Conservation (phyloP, 2,797 vertebrate genomes). For the Sus cebifrons region DNA sequence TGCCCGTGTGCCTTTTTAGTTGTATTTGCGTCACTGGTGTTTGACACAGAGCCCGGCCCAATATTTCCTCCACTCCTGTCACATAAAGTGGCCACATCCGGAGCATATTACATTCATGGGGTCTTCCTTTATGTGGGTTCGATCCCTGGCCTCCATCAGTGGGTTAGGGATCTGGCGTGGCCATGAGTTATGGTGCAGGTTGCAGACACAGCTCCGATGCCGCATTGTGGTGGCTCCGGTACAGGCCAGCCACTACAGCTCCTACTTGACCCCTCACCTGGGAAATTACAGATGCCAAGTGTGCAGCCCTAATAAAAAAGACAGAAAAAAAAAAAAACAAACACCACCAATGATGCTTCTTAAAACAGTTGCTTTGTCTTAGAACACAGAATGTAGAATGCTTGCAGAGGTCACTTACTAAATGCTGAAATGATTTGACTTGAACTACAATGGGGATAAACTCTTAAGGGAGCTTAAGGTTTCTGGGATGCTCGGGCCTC, state of each 20-base stretch:
- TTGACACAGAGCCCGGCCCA: background rate
- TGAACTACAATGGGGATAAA: background rate
- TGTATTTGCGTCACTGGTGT: background rate
- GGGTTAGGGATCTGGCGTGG: too few relatives aligned
- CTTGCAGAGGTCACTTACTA: background rate
- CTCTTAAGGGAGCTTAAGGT: background rate
- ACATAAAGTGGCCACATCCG: background rate
- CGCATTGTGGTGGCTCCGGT: too few relatives aligned
- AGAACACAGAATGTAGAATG: background rate
- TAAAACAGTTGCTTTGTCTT: background rate
- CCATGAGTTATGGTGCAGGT: too few relatives aligned
- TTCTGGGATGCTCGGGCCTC: background rate
- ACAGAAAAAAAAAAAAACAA: too few relatives aligned
- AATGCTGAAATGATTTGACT: background rate
- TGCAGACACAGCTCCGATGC: too few relatives aligned
- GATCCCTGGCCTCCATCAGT: too few relatives aligned
- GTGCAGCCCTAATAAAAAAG: too few relatives aligned
- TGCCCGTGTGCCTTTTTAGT: fast-evolving
- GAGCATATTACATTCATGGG: background rate
- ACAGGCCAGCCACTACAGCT: too few relatives aligned
- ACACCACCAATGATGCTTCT: background rate
- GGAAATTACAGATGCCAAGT: too few relatives aligned
- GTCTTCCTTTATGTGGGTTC: background rate
- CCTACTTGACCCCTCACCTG: too few relatives aligned
- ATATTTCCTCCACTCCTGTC: background rate